These are phyloP conservation scores for Autographa pulchrina DNA, from an alignment of 2,888 invertebrate genomes.

Conservation along the genomic window DNA sequence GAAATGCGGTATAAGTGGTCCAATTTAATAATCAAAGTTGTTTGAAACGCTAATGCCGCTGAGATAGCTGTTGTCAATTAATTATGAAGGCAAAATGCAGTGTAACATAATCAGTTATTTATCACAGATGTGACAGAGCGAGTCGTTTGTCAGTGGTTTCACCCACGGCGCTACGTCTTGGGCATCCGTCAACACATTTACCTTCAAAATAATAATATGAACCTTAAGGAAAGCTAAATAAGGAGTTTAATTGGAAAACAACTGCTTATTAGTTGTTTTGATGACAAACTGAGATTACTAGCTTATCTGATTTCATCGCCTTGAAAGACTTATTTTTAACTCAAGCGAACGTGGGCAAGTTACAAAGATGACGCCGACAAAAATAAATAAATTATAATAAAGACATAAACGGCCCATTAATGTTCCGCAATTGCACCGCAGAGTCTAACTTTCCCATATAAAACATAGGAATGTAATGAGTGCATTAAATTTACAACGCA, in stretches of 20 bases:
- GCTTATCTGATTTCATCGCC: slow-evolving; percentile 85
- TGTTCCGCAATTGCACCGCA: slow-evolving; percentile 59
- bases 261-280: slow-evolving; percentile 76
- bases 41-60: slow-evolving; percentile 71
- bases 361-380: slow-evolving; percentile 49
- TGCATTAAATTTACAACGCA: slow-evolving; percentile 71
- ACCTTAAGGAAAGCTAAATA: slow-evolving; percentile 71
- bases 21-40: slow-evolving; percentile 71
- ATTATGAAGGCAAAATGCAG: slow-evolving; percentile 86
- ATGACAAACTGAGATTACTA: slow-evolving; percentile 83
- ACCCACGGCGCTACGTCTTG: slow-evolving; percentile 83
- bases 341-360: slow-evolving; percentile 66
- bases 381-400: slow-evolving; percentile 55
- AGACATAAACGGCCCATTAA: slow-evolving; percentile 56
- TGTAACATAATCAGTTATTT: slow-evolving; percentile 89
- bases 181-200: slow-evolving; percentile 79
- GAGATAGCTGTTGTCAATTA: slow-evolving; percentile 85
- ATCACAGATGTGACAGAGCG: slow-evolving; percentile 85
- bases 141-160: slow-evolving; percentile 87
- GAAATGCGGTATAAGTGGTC: slow-evolving; percentile 69
- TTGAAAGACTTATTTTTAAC: slow-evolving; percentile 78
- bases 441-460: slow-evolving; percentile 56
- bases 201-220: slow-evolving; percentile 65
- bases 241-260: slow-evolving; percentile 69
- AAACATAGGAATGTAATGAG: slow-evolving; percentile 68